Conservation (phyloP, 2,113 vertebrate genomes). For the Rutilus rutilus region DNA sequence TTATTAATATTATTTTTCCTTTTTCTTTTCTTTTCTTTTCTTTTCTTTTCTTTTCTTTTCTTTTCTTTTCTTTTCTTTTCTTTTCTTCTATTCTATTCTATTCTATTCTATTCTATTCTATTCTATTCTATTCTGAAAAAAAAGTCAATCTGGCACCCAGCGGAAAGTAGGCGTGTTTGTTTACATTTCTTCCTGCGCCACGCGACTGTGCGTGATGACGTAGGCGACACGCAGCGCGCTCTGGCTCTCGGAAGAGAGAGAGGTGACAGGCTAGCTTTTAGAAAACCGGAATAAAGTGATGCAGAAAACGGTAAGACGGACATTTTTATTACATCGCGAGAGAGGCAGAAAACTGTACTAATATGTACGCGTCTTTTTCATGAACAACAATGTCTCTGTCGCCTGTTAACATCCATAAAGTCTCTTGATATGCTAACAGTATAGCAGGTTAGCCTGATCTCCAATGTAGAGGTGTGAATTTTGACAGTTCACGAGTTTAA, state of each 20-base stretch:
- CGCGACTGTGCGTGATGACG: constrained; percentile 57
- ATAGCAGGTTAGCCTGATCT: constrained; percentile 35
- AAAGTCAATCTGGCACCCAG: constrained; percentile 35
- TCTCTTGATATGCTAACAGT: not conserved
- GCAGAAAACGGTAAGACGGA: constrained; percentile 41
- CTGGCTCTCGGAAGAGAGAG: constrained; percentile 54
- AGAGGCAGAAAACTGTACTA: not conserved
- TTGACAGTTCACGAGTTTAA: not conserved
- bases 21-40: too few species aligned
- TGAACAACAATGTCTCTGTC: not conserved
- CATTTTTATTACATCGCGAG: not conserved
- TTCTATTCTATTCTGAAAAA: rapidly evolving
- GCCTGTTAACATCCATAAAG: not conserved
- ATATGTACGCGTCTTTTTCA: not conserved
- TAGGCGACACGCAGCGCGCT: constrained; percentile 28
- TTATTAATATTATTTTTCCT: too few species aligned
- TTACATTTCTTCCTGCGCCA: constrained; percentile 56
- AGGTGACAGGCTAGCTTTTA: constrained; percentile 27
- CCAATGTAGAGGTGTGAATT: not conserved
- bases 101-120: too few species aligned
- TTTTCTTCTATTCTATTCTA: not conserved
- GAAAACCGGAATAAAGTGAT: constrained; percentile 42
- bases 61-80: too few species aligned
- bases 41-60: too few species aligned
- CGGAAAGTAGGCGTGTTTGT: constrained; percentile 56